A percentile compares a stretch with the other conserved stretches of the same genome.
Conservation (phyloP, 2,113 vertebrate species). For the Empidonax alnorum region DNA sequence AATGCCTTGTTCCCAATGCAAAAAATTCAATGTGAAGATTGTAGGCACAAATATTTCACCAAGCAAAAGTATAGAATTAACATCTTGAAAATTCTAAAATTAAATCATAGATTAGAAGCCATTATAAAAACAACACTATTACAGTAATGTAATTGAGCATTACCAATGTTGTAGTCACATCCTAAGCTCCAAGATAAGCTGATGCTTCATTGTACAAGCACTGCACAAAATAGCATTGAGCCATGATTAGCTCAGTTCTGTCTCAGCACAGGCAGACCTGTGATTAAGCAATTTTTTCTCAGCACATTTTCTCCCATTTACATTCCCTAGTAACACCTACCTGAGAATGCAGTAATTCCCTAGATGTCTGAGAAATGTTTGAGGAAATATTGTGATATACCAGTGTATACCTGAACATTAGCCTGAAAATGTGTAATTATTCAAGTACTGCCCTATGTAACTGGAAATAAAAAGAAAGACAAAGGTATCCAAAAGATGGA, state of each 20-base stretch:
- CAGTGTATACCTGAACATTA: not conserved
- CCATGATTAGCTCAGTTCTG: not conserved
- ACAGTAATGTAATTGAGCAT: not conserved
- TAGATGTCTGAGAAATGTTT: not conserved
- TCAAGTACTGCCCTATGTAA: not conserved
- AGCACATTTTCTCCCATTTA: not conserved
- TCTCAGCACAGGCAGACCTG: not conserved
- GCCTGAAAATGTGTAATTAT: not conserved
- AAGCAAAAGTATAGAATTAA: not conserved
- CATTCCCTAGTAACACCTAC: not conserved
- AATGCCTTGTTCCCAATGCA: not conserved
- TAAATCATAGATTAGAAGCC: not conserved
- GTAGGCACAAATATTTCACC: not conserved
- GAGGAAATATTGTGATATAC: not conserved
- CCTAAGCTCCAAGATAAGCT: not conserved
- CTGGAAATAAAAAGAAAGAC: not conserved
- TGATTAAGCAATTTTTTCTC: not conserved
- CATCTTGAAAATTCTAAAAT: not conserved
- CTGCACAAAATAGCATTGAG: not conserved
- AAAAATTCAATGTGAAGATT: not conserved
- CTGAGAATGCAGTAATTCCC: not conserved
- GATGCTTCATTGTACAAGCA: not conserved
- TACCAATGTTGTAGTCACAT: not conserved
- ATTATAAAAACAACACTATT: not conserved
- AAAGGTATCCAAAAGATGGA: not conserved